Evolutionary conservation across 1,140 invertebrate species (phyloP), one percentile per base, ranked within the genome.

Genomic region (Cotesia chilonis): DNA sequence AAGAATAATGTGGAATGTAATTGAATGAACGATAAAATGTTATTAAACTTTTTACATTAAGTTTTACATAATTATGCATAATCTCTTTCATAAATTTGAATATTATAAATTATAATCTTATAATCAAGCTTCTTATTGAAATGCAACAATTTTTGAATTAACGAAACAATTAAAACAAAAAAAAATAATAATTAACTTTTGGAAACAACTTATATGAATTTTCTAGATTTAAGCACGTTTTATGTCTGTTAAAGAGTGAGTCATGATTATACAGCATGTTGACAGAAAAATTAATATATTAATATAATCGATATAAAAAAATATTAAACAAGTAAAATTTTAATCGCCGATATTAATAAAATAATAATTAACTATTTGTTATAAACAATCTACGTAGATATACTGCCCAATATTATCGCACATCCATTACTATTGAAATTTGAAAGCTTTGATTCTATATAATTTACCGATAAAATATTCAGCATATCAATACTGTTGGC

Each of bases 51-150:
- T 7, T 71, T 65, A 55, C 69, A 74, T 64, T 71, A 59, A 9
- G 70, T 80, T 74, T 81, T 78, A 80, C 79, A 77, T 83, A 83
- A 83, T 3, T 28, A 28, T 28, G 74, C 79, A 75, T 79, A 82
- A 76, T 82, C 76, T 81, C 80, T 81, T 71, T 77, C 75, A 28
- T 70, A 17, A 65, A 9, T 9, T 38, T 10, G 6, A 52, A 10
- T 76, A 76, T 76, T 47, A 51, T 75, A 76, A 47, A 47, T 76
- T 75, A 68, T 78, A 78, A 79, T 78, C 73, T 71, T 74, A 75
- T 75, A 75, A 35, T 68, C 78, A 82, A 81, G 74, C 79, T 77
- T 78, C 78, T 73, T 76, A 73, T 68, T 74, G 73, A 80, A 71
- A 41, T 37, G 41, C 41, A 47, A 47, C 41, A 47, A 47, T 47